Evolutionary conservation across 53 echinoderm and acorn worm species (phyloP), one percentile per base, ranked within the genome.

Genomic region (Echinarachnius parma): DNA sequence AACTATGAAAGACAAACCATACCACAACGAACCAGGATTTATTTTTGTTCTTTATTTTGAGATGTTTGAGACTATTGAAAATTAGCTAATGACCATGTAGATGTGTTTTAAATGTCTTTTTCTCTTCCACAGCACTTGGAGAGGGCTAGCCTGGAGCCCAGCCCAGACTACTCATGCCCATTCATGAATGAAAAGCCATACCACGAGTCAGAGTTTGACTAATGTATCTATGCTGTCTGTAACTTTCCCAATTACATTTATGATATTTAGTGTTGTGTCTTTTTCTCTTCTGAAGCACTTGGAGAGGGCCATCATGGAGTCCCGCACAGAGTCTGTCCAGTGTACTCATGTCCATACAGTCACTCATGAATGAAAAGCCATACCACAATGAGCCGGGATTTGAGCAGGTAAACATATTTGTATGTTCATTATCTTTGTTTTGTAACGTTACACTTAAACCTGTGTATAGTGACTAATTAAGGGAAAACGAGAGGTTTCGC

Each of bases 381-480:
- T 93, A 93, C 36, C 93, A 93, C 83, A 93, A 93, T 83, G 93
- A 93, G 75, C 93, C 93, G 34, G 93, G 93, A 34, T 93, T 89
- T 83, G 89, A 93, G 60, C 80, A 86, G 75, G 87, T 91, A 36
- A 28, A n/a, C n/a, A n/a, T n/a, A n/a, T n/a, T n/a, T n/a, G n/a
- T n/a, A n/a, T n/a, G n/a, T n/a, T n/a, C n/a, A n/a, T n/a, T n/a
- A n/a, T n/a, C n/a, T n/a, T n/a, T n/a, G n/a, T n/a, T n/a, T n/a
- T n/a, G n/a, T n/a, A n/a, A n/a, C n/a, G n/a, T n/a, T n/a, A n/a
- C n/a, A n/a, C n/a, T n/a, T n/a, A n/a, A n/a, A n/a, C n/a, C n/a
- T n/a, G n/a, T n/a, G n/a, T n/a, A n/a, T n/a, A n/a, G n/a, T n/a
- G n/a, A n/a, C n/a, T n/a, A n/a, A n/a, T n/a, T n/a, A n/a, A n/a